phyloP scores from a whole-genome alignment of 2,797 vertebrate genomes.

The Poecilia picta region DNA sequence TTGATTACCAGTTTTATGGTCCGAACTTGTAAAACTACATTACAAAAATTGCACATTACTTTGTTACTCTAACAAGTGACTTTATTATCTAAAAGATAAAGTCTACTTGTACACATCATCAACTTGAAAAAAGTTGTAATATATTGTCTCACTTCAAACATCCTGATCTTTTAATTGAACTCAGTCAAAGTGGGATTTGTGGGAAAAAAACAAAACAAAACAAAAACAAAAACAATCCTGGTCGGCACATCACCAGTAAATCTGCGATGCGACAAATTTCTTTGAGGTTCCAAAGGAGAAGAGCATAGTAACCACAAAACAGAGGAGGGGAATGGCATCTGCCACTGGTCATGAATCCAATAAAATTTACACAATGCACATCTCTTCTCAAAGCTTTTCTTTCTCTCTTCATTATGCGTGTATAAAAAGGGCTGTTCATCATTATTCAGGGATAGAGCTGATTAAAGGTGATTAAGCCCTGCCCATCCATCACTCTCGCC shows the following conservation, averaged over 20 bases:
- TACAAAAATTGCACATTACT: not conserved
- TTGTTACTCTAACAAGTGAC: not conserved
- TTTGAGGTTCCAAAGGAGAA: constrained; percentile 9
- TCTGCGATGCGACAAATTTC: not conserved
- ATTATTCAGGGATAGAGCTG: constrained; percentile 79
- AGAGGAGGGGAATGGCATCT: constrained; percentile 62
- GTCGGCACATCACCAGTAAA: not conserved
- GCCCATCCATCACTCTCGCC: constrained; percentile 79
- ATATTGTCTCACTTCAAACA: not conserved
- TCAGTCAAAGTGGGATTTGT: not conserved
- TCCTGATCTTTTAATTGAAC: not conserved
- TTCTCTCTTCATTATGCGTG: constrained; percentile 54
- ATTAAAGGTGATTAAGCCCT: constrained; percentile 82
- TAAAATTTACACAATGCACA: constrained; percentile 55
- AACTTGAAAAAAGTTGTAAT: not conserved
- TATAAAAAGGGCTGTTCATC: constrained; percentile 74
- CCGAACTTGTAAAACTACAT: not conserved
- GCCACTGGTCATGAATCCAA: constrained; percentile 65
- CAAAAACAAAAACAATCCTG: not conserved
- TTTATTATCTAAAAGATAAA: not conserved
- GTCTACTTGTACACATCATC: not conserved
- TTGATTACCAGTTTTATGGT: not conserved
- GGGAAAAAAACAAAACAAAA: not conserved
- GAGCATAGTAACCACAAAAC: constrained; percentile 38
- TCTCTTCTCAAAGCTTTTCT: constrained; percentile 54